These are phyloP conservation scores for Limnephilus marmoratus DNA, from an alignment of 2,888 invertebrate genomes.

Conservation along the genomic window DNA sequence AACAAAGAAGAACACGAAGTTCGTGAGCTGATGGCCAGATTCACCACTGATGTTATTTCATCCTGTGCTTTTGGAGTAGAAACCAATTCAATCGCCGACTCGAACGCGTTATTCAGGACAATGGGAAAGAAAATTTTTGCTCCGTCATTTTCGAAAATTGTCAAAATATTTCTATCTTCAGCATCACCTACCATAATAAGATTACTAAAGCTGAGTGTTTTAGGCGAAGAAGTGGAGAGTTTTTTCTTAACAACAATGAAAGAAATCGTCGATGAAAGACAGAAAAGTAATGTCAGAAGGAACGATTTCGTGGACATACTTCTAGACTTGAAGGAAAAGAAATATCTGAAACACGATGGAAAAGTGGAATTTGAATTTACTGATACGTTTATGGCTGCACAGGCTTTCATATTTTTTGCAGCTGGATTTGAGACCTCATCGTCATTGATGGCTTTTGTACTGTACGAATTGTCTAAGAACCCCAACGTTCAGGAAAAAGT, in stretches of 20 bases:
- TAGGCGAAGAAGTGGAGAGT: slow-evolving; percentile 64
- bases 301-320: slow-evolving; percentile 62
- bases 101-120: slow-evolving; percentile 48
- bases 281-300: slow-evolving; percentile 37
- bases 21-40: slow-evolving; percentile 54
- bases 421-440: slow-evolving; percentile 75
- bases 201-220: slow-evolving; percentile 62
- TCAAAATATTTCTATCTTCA: slow-evolving; percentile 50
- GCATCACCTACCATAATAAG: slow-evolving; percentile 43
- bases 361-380: slow-evolving; percentile 68
- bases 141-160: background rate
- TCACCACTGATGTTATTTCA: slow-evolving; percentile 67
- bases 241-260: slow-evolving; percentile 63
- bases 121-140: slow-evolving; percentile 60
- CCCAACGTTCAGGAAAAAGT: slow-evolving; percentile 71
- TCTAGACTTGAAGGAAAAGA: slow-evolving; percentile 58
- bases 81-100: slow-evolving; percentile 55
- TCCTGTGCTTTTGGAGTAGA: slow-evolving; percentile 67
- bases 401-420: slow-evolving; percentile 73
- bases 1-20: slow-evolving; percentile 48
- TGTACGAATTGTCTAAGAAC: slow-evolving; percentile 71
- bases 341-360: background rate
- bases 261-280: slow-evolving; percentile 59
- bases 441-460: slow-evolving; percentile 70
- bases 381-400: slow-evolving; percentile 70